phyloP scores from a whole-genome alignment of 2,113 vertebrate species.

The Dermatemys mawii region DNA sequence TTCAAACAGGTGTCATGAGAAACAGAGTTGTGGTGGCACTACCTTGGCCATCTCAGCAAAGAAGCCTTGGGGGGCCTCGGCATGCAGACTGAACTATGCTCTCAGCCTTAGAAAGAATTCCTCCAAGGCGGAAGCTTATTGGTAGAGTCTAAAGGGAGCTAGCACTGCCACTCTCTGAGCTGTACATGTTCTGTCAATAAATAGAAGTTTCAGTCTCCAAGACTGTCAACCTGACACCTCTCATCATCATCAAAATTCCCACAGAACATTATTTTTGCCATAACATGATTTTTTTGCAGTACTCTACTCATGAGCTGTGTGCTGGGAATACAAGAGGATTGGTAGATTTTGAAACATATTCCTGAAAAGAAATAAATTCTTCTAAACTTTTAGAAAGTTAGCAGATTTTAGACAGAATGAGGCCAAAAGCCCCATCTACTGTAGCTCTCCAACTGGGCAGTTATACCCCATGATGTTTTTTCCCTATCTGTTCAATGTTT shows the following conservation, averaged over 20 bases:
- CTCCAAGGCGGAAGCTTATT: neutral
- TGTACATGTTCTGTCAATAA: neutral
- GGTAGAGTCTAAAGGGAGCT: neutral
- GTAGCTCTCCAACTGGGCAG: slow-evolving; percentile 56
- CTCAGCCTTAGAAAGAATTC: neutral
- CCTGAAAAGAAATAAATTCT: neutral
- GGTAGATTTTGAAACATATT: neutral
- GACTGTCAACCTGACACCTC: neutral
- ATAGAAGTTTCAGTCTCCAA: neutral
- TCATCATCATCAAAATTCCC: neutral
- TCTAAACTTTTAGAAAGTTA: slow-evolving; percentile 31
- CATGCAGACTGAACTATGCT: neutral
- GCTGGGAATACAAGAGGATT: neutral
- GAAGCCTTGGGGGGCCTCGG: neutral
- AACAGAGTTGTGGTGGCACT: neutral
- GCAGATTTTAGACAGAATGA: slow-evolving; percentile 16
- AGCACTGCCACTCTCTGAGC: neutral
- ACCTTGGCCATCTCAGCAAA: neutral
- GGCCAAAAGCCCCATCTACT: slow-evolving; percentile 33
- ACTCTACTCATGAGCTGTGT: neutral
- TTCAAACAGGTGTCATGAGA: neutral
- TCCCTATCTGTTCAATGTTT: slow-evolving; percentile 45
- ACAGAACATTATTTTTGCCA: neutral
- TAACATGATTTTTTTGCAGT: fast-evolving
- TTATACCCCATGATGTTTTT: slow-evolving; percentile 20